A percentile compares a stretch with the other conserved stretches of the same genome.
Conservation (phyloP, 2,888 invertebrate species). For the Cephus pygmeus region DNA sequence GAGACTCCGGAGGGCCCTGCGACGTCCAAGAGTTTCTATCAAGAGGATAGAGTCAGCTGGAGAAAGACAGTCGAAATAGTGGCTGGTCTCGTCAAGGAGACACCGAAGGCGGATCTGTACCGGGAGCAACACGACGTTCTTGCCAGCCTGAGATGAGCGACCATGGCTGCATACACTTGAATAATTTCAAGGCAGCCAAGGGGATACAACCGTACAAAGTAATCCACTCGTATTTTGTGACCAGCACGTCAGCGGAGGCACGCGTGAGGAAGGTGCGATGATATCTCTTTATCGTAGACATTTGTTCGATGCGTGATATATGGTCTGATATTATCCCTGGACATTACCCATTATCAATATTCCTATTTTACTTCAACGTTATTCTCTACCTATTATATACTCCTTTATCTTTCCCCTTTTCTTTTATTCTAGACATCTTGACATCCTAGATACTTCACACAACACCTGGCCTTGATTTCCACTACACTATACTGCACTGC, state of each 20-base stretch:
- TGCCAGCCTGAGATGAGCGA: constrained; percentile 70
- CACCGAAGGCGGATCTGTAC: background rate
- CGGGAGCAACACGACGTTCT: constrained; percentile 23
- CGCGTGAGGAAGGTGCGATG: constrained; percentile 82
- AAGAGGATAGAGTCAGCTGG: background rate
- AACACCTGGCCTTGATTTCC: background rate
- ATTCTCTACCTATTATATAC: constrained; percentile 3
- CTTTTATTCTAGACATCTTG: background rate
- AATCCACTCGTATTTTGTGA: constrained; percentile 88
- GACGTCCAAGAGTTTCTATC: background rate
- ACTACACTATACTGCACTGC: background rate
- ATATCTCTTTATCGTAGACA: constrained; percentile 22
- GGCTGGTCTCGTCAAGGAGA: background rate
- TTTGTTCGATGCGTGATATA: background rate
- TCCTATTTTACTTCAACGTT: constrained; percentile 3
- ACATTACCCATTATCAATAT: background rate
- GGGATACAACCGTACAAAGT: constrained; percentile 81
- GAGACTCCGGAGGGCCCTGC: constrained; percentile 51
- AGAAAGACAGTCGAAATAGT: constrained; percentile 53
- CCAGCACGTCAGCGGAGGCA: constrained; percentile 83
- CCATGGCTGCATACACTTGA: constrained; percentile 83
- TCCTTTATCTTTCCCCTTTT: background rate
- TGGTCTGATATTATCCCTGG: background rate
- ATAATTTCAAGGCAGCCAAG: constrained; percentile 81
- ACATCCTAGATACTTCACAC: background rate